Conservation (phyloP, 2,888 invertebrate genomes). For the Drosophila percnosoma region DNA sequence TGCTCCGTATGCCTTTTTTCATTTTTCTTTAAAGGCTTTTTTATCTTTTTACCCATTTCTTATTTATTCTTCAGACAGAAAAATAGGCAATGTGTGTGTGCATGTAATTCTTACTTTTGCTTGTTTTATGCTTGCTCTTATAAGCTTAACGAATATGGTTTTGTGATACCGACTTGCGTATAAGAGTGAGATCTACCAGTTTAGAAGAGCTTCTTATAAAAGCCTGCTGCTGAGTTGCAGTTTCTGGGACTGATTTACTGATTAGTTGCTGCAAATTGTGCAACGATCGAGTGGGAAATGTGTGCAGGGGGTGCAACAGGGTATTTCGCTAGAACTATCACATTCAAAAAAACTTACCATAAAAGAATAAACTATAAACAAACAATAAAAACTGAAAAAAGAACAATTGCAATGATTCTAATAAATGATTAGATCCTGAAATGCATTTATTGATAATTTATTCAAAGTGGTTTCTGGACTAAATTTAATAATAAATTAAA, state of each 20-base stretch:
- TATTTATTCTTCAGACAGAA: background rate
- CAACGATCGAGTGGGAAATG: background rate
- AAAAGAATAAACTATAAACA: background rate
- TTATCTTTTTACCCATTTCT: background rate
- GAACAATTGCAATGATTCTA: background rate
- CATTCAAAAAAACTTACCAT: conserved; percentile 2
- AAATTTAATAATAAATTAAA: background rate
- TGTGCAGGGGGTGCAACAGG: background rate
- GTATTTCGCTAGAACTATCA: background rate
- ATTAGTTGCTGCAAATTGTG: too few species aligned
- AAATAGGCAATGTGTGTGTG: background rate
- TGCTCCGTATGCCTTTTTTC: background rate
- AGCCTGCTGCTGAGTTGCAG: background rate
- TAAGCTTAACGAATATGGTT: background rate
- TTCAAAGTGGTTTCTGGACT: background rate
- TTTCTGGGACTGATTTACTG: background rate
- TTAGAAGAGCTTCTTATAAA: background rate
- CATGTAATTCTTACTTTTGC: background rate
- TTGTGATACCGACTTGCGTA: background rate
- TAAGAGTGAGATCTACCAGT: background rate
- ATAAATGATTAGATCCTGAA: background rate
- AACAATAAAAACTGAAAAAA: background rate
- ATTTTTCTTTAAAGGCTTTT: too few species aligned
- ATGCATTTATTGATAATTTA: background rate
- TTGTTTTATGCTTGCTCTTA: background rate